Base-by-base conservation (phyloP, 2,888 invertebrate species). In the Agrochola lychnidis region DNA sequence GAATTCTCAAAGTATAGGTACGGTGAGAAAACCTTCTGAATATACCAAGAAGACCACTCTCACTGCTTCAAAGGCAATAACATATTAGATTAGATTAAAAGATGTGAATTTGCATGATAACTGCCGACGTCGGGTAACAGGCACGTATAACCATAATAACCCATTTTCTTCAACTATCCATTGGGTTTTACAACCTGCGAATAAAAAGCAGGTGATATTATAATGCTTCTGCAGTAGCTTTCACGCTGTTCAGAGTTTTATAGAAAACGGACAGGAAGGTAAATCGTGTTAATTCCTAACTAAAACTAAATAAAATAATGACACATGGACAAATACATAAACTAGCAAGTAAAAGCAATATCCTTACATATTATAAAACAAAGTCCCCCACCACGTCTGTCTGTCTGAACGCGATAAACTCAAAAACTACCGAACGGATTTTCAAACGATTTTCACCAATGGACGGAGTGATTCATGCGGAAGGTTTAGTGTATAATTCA, bases 161-260 rank as follows among this genome's bases (percentile, higher is more conserved):
- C 63, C 42, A 71, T 75, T 82, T 75, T 69, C 79, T 71, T 82
- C 48, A 74, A 82, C 75, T 79, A 83, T 75, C 79, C 64, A 61
- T 75, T 82, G 45, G 10, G 30, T 75, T 82, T 79, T 82, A 82
- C 51, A 57, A 51, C 64, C 9, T 22, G 51, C 6, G 51, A 82
- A 69, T 79, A 83, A 75, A 69, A 83, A 61, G 51, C 25, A 69
- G 56, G 12, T 69, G 36, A 61, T 36, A 68, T 63, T 71, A 59
- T 64, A 56, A 70, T 48, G 64, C 14, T 64, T 70, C 25, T 53
- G 9, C 16, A 9, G 12, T 51, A 61, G 73, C 67, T 57, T 61
- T 73, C 30, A 68, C 25, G n/a, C 57, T 59, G 14, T 22, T 64
- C 22, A 22, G 19, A 72, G n/a, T 51, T 4, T 36, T 16, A 25